A percentile compares a stretch with the other conserved stretches of the same genome.
These are phyloP conservation scores for Cyclophora punctaria DNA, from an alignment of 2,888 invertebrate genomes.

Conservation along the genomic window DNA sequence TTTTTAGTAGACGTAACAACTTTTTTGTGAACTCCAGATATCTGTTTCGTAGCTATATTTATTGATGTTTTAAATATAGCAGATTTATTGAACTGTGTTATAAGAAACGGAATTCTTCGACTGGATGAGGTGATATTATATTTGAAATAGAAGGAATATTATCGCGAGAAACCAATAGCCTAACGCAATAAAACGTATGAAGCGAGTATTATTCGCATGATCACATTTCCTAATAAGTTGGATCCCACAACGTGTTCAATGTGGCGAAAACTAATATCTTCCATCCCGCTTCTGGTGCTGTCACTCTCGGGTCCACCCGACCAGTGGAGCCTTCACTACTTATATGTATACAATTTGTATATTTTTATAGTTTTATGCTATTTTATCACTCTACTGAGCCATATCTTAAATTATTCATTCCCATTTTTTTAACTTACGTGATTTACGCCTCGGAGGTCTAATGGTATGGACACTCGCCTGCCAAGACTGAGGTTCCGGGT, in stretches of 20 bases:
- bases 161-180: constrained; percentile 52
- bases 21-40: no score
- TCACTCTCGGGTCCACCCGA: constrained; percentile 44
- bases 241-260: constrained; percentile 67
- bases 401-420: no score
- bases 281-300: constrained; percentile 39
- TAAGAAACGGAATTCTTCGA: constrained; percentile 2
- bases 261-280: constrained; percentile 63
- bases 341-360: no score
- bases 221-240: constrained; percentile 72
- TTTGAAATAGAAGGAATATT: constrained; percentile 39
- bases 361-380: no score
- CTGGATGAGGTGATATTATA: constrained; percentile 16
- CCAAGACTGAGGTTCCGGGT: no score
- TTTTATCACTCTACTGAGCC: no score
- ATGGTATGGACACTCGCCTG: no score
- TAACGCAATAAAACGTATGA: constrained; percentile 68
- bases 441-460: no score
- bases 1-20: no score
- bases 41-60: background rate
- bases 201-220: constrained; percentile 70
- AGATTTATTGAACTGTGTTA: constrained; percentile 2
- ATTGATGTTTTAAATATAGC: background rate
- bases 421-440: no score
- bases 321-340: constrained; percentile 30